Percentiles rank a stretch among this genome's conserved stretches.
phyloP scores from a whole-genome alignment of 2,797 vertebrate genomes.

The Prunella strophiata region DNA sequence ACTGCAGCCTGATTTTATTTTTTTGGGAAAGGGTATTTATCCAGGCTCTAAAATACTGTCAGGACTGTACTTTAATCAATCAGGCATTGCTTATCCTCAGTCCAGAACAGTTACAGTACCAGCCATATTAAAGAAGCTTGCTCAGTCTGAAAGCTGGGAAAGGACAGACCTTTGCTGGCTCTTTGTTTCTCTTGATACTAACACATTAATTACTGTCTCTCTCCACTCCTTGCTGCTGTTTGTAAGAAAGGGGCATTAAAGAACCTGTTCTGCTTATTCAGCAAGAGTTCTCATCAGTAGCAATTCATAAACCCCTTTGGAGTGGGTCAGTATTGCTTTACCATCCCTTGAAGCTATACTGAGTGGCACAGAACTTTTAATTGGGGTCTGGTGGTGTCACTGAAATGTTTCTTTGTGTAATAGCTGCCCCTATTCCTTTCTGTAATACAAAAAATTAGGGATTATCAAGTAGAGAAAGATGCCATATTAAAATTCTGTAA shows the following conservation, averaged over 20 bases:
- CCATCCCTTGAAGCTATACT: neutral
- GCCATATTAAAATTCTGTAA: neutral
- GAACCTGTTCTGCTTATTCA: slow-evolving; percentile 29
- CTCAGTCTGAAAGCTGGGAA: neutral
- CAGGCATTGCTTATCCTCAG: neutral
- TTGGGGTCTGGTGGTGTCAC: slow-evolving; percentile 28
- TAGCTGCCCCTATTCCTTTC: neutral
- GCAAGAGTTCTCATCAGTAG: slow-evolving; percentile 27
- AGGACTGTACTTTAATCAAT: neutral
- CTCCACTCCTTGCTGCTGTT: neutral
- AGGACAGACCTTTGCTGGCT: slow-evolving; percentile 7
- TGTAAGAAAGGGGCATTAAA: slow-evolving; percentile 18
- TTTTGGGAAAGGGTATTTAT: neutral
- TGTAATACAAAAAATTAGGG: neutral
- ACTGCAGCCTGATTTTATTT: neutral
- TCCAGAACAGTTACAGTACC: neutral
- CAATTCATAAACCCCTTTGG: neutral
- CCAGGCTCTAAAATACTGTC: neutral
- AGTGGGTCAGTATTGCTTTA: neutral
- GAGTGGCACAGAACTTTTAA: slow-evolving; percentile 25
- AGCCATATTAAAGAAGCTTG: neutral
- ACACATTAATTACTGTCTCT: slow-evolving; percentile 52
- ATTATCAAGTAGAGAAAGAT: neutral
- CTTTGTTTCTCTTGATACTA: neutral
- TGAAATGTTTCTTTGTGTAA: neutral